These are phyloP conservation scores for Cranoglanis bouderius DNA, from an alignment of 2,113 vertebrate species.

Conservation along the genomic window DNA sequence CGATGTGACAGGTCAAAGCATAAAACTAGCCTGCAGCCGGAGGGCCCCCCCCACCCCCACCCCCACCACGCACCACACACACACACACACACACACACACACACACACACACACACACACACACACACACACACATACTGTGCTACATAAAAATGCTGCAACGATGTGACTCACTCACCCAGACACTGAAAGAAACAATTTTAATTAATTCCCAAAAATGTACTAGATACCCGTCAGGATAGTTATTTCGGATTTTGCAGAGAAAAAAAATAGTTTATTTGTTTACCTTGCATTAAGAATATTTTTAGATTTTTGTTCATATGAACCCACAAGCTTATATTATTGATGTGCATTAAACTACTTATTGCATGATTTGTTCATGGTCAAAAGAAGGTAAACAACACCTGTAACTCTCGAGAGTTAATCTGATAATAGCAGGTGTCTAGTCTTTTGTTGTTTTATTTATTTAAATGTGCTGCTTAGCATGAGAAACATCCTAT, in stretches of 20 bases:
- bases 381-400: slow-evolving; percentile 37
- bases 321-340: slow-evolving; percentile 5
- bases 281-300: slow-evolving; percentile 18
- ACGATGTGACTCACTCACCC: neutral
- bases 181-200: neutral
- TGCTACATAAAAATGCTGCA: slow-evolving; percentile 15
- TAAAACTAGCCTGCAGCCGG: slow-evolving; percentile 69
- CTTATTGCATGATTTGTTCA: slow-evolving; percentile 41
- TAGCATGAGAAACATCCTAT: neutral
- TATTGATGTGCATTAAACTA: slow-evolving; percentile 41
- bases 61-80: slow-evolving; percentile 46
- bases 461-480: slow-evolving; percentile 19
- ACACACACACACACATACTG: slow-evolving; percentile 34
- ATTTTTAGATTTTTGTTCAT: slow-evolving; percentile 11
- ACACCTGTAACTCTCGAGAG: slow-evolving; percentile 27
- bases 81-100: slow-evolving; percentile 25
- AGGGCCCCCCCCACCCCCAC: too few relatives aligned
- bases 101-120: slow-evolving; percentile 39
- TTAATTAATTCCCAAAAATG: slow-evolving; percentile 1
- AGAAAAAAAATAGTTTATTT: slow-evolving; percentile 6
- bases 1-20: slow-evolving; percentile 79
- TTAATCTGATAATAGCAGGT: slow-evolving; percentile 40
- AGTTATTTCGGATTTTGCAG: neutral
- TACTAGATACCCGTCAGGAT: neutral
- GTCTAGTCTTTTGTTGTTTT: slow-evolving; percentile 10